These are phyloP conservation scores for Gobio occitaniae DNA, from an alignment of 2,797 vertebrate species.

Conservation along the genomic window DNA sequence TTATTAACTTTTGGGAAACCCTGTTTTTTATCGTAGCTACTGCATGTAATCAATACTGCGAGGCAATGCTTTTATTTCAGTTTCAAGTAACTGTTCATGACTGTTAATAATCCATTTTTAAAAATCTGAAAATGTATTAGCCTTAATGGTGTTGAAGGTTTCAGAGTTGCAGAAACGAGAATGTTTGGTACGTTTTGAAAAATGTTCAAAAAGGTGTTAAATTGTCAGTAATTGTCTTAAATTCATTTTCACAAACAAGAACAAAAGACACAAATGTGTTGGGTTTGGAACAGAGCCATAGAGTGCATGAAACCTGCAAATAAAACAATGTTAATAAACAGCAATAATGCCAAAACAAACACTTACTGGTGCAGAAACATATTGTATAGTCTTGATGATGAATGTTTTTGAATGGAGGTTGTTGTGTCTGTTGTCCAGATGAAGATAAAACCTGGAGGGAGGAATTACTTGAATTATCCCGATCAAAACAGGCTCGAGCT, in stretches of 20 bases:
- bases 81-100: too few species aligned
- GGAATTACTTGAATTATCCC: constrained; percentile 84
- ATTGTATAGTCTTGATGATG: background rate
- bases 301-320: too few species aligned
- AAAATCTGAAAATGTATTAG: too few species aligned
- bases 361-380: background rate
- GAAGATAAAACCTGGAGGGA: constrained; percentile 86
- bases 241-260: background rate
- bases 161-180: background rate
- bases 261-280: background rate
- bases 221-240: background rate
- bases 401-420: background rate
- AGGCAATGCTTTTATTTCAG: background rate
- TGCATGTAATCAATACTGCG: background rate
- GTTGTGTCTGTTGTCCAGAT: constrained; percentile 70
- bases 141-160: too few species aligned
- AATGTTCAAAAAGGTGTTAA: background rate
- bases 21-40: background rate
- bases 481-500: constrained; percentile 84
- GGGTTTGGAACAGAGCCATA: too few species aligned
- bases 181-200: background rate
- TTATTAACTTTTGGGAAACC: background rate
- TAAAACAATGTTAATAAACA: background rate
- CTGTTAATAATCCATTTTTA: too few species aligned
- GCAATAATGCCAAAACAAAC: background rate